Conservation (phyloP, 2,888 invertebrate genomes). For the Schrankia costaestrigalis region DNA sequence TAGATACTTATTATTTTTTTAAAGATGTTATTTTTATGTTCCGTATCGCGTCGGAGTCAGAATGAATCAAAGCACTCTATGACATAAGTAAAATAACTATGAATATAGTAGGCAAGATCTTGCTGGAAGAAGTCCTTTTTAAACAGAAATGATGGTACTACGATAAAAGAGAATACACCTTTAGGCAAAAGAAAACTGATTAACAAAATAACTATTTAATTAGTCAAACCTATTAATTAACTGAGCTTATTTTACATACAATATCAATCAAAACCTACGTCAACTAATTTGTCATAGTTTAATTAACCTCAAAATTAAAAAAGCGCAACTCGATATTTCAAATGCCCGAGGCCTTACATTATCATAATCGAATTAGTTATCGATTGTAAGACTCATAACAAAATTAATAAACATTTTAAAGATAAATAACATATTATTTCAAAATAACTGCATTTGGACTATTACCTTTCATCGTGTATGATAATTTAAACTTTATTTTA, state of each 20-base stretch:
- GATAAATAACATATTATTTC: constrained; percentile 49
- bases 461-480: constrained; percentile 16
- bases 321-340: constrained; percentile 8
- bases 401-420: constrained; percentile 35
- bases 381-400: constrained; percentile 40
- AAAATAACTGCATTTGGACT: constrained; percentile 42
- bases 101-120: no score
- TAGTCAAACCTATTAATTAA: constrained; percentile 17
- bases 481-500: no score
- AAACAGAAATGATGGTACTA: no score
- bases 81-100: constrained; percentile 1
- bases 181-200: constrained; percentile 9
- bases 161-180: constrained; percentile 1
- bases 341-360: constrained; percentile 27
- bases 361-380: constrained; percentile 46
- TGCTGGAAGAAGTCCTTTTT: no score
- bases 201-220: constrained; percentile 13
- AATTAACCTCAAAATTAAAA: constrained; percentile 23
- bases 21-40: no score
- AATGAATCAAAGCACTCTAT: no score
- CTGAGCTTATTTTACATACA: constrained; percentile 8
- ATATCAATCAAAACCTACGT: constrained; percentile 18
- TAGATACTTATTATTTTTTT: no score
- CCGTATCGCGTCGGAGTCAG: no score
- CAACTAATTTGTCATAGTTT: constrained; percentile 31